Conservation (phyloP, 2,888 invertebrate species). For the Dynastes hyllus region DNA sequence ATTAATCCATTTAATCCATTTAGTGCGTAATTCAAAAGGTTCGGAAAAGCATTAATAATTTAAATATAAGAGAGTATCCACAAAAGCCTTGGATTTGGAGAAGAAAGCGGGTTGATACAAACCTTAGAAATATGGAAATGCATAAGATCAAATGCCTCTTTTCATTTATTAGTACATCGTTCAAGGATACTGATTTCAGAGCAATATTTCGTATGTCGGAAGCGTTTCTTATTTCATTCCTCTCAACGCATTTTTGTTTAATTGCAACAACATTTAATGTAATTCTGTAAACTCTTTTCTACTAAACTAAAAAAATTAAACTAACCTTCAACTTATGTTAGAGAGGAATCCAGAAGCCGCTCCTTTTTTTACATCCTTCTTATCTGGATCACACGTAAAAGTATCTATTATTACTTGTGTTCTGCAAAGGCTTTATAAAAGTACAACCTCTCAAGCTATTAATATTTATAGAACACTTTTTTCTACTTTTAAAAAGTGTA, state of each 20-base stretch:
- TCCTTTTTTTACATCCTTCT: conserved; percentile 30
- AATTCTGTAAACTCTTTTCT: neutral
- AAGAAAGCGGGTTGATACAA: no score
- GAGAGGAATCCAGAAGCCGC: conserved; percentile 39
- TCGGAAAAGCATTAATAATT: no score
- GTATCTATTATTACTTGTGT: neutral
- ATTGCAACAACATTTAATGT: neutral
- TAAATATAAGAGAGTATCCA: no score
- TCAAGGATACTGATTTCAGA: no score
- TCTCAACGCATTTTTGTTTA: neutral
- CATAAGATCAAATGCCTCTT: no score
- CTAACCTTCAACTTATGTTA: conserved; percentile 25
- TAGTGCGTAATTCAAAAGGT: no score
- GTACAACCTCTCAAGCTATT: neutral
- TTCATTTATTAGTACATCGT: no score
- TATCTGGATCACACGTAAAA: conserved; percentile 30
- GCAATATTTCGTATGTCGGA: no score
- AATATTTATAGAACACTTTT: neutral
- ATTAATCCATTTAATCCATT: no score
- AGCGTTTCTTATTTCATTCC: neutral
- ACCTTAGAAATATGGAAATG: no score
- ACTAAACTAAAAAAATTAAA: neutral
- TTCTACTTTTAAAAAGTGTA: conserved; percentile 3
- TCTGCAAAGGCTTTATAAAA: neutral
- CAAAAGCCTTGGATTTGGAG: no score